Conservation (phyloP, 2,113 vertebrate genomes). For the Leucosticte australis region DNA sequence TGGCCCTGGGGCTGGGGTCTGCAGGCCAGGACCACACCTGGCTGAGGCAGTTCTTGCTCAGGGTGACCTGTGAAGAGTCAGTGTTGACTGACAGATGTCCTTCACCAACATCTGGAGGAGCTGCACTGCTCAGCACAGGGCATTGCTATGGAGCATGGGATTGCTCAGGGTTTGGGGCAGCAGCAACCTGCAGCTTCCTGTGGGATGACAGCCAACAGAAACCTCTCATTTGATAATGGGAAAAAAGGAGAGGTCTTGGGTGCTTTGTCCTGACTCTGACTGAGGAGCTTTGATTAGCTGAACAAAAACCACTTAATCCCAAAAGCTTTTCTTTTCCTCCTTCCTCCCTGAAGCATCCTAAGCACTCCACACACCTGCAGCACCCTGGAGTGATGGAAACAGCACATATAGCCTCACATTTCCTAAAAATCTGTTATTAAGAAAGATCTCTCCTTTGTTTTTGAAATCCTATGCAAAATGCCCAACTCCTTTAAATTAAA, state of each 20-base stretch:
- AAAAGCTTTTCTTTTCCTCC: constrained; percentile 6
- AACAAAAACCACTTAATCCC: constrained; percentile 15
- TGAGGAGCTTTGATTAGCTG: not conserved
- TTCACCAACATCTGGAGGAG: not conserved
- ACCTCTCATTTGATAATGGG: not conserved
- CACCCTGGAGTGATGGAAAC: constrained; percentile 40
- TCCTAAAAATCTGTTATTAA: not conserved
- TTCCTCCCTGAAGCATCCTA: constrained; percentile 32
- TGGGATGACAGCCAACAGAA: not conserved
- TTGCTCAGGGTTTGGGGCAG: not conserved
- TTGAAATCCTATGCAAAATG: not conserved
- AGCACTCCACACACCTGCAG: constrained; percentile 25
- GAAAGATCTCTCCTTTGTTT: not conserved
- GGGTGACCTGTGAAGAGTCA: not conserved
- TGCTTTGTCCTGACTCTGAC: not conserved
- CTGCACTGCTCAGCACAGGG: not conserved
- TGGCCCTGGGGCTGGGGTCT: not conserved
- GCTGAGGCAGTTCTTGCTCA: not conserved
- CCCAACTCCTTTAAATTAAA: not conserved
- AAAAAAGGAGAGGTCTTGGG: not conserved
- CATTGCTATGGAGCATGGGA: not conserved
- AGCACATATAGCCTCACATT: not conserved
- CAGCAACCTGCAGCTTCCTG: not conserved
- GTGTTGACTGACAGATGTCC: not conserved
- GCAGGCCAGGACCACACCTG: not conserved